A percentile compares a stretch with the other conserved stretches of the same genome.
Conservation (phyloP, 2,888 invertebrate species). For the Selenia dentaria region DNA sequence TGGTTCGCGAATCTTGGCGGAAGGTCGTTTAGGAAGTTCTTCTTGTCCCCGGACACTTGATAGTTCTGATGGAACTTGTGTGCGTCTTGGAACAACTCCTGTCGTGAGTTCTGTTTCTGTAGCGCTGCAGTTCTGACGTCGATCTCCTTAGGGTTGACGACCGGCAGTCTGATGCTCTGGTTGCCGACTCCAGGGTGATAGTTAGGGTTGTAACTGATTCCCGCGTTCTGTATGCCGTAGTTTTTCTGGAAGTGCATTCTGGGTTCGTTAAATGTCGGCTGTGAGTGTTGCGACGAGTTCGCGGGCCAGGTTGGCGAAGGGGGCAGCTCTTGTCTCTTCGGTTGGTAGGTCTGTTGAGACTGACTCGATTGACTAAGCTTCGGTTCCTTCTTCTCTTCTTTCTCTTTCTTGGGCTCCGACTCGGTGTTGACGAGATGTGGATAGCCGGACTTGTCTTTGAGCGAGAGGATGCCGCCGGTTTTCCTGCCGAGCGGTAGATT, state of each 20-base stretch:
- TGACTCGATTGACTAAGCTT: constrained; percentile 45
- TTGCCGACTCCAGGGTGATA: constrained; percentile 48
- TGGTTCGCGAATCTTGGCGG: constrained; percentile 79
- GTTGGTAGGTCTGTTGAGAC: constrained; percentile 34
- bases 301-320: constrained; percentile 46
- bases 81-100: constrained; percentile 66
- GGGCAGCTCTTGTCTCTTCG: constrained; percentile 46
- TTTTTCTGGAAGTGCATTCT: constrained; percentile 63
- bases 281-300: constrained; percentile 22
- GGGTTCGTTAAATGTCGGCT: constrained; percentile 47
- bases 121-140: constrained; percentile 77
- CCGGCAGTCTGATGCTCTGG: constrained; percentile 68
- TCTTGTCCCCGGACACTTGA: constrained; percentile 72
- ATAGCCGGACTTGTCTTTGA: constrained; percentile 81
- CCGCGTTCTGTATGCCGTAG: constrained; percentile 63
- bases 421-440: constrained; percentile 77
- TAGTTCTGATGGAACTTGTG: constrained; percentile 68
- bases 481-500: constrained; percentile 72
- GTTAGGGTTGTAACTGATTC: constrained; percentile 58
- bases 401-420: constrained; percentile 62
- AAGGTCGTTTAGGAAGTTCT: constrained; percentile 72
- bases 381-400: constrained; percentile 65
- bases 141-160: constrained; percentile 80
- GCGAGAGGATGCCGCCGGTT: constrained; percentile 79
- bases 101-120: constrained; percentile 73